Evolutionary conservation across 2,888 invertebrate species (phyloP), one percentile per base, ranked within the genome.

Genomic region (Pomacea canaliculata): DNA sequence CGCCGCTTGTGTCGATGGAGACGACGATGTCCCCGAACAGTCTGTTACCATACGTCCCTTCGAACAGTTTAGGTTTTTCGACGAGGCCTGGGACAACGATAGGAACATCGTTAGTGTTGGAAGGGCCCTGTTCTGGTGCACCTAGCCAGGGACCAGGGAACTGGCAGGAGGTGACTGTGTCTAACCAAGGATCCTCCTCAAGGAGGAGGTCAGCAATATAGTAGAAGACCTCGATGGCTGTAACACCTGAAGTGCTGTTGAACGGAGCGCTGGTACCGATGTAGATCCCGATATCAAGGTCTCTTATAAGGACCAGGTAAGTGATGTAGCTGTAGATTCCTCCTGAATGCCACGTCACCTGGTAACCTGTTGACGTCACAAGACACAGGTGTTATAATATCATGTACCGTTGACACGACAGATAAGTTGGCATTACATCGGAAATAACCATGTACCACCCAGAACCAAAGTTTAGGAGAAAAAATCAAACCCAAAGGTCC

Each of bases 121-220:
- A 0, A 51, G 23, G 23, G 23, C 23, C 23, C 37, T 37, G 37
- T 37, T 37, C 37, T 37, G 63, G 12, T 12, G 12, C 19, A 19
- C 19, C 2, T 4, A 63, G 23, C 63, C 63, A 63, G 27, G 63
- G 63, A 2, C 10, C 23, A 12, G 63, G 63, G 63, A 63, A 63
- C 16, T 19, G n/a, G 63, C 63, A 63, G 27, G 63, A 10, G 8
- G 10, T 63, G 10, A 8, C 10, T 12, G 7, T 5, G n/a, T 63
- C 7, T 19, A 23, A 12, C 63, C 63, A 63, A 9, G 82, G 82
- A 12, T 77, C 51, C 63, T 82, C 78, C 5, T 79, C 79, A 59
- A 83, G 66, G 16, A 83, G 49, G 9, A 85, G 23, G 76, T 86
- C 85, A 13, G 82, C 77, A 46, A 86, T 70, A 73, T 79, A 83